These are phyloP conservation scores for Andrena cerasifolii DNA, from an alignment of 1,140 invertebrate genomes.

Conservation along the genomic window DNA sequence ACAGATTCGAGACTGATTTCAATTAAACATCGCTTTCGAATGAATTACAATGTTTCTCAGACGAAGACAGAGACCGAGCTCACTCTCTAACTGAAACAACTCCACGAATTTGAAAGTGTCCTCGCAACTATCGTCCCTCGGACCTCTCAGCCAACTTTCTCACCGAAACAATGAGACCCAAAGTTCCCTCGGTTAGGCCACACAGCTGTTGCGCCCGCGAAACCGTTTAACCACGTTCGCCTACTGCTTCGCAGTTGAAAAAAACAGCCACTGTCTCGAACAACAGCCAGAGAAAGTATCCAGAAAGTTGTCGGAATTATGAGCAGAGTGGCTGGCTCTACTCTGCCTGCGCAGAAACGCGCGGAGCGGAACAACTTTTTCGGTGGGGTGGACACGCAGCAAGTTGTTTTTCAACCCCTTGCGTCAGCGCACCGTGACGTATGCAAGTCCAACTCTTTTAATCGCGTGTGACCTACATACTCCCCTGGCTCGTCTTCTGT, in stretches of 20 bases:
- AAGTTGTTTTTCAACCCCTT: slow-evolving; percentile 25
- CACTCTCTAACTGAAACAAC: too few species aligned
- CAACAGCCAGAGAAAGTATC: background rate
- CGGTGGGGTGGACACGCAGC: background rate
- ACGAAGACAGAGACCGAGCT: too few species aligned
- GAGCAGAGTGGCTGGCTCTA: too few species aligned
- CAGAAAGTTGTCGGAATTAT: background rate
- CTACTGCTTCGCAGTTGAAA: background rate
- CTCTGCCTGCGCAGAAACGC: background rate
- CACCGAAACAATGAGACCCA: background rate
- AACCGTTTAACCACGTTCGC: slow-evolving; percentile 1
- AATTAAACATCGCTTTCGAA: too few species aligned
- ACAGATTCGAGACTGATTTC: too few species aligned
- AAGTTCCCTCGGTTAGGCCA: background rate
- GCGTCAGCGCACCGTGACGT: slow-evolving; percentile 35
- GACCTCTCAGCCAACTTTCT: background rate
- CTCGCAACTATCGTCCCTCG: background rate
- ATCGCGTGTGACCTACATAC: slow-evolving; percentile 48
- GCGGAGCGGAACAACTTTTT: background rate
- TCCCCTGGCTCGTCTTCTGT: slow-evolving; percentile 14
- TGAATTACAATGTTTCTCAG: too few species aligned
- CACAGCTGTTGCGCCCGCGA: slow-evolving; percentile 7
- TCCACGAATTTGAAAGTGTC: background rate
- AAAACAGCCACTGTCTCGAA: background rate
- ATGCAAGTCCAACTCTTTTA: slow-evolving; percentile 47